These are phyloP conservation scores for Aepyceros melampus DNA, from an alignment of 2,113 vertebrate genomes.

Conservation along the genomic window DNA sequence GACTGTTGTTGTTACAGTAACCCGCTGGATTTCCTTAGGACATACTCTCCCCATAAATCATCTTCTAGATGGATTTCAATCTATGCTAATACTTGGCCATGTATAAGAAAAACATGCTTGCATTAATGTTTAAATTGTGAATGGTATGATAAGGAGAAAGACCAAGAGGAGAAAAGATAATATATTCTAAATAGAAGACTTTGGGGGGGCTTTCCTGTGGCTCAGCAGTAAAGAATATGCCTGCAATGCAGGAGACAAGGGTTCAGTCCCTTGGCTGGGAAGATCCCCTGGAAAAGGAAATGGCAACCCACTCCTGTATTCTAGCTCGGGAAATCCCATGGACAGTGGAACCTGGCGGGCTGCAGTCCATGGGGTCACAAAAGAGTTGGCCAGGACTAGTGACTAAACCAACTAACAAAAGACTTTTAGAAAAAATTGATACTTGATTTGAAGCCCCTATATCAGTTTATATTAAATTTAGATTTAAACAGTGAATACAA, in stretches of 20 bases:
- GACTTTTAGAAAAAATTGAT: not conserved
- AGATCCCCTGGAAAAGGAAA: not conserved
- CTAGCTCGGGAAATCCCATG: not conserved
- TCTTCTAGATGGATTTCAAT: not conserved
- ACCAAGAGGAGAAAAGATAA: not conserved
- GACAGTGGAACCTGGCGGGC: not conserved
- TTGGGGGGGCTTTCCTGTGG: not conserved
- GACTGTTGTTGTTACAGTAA: not conserved
- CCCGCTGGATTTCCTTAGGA: not conserved
- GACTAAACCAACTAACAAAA: not conserved
- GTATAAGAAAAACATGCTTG: not conserved
- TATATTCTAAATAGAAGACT: not conserved
- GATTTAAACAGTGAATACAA: not conserved
- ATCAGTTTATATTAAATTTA: slow-evolving; percentile 1
- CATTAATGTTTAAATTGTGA: slow-evolving; percentile 11
- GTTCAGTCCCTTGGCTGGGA: not conserved
- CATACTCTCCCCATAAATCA: not conserved
- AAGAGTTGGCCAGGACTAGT: not conserved
- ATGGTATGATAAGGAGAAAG: not conserved
- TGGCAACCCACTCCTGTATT: not conserved
- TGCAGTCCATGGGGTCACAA: not conserved
- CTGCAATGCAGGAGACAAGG: not conserved
- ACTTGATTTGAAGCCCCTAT: not conserved
- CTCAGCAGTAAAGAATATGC: not conserved
- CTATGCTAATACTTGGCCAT: not conserved